These are phyloP conservation scores for Tetragnatha versicolor DNA, from an alignment of 1,140 invertebrate species.

Conservation along the genomic window DNA sequence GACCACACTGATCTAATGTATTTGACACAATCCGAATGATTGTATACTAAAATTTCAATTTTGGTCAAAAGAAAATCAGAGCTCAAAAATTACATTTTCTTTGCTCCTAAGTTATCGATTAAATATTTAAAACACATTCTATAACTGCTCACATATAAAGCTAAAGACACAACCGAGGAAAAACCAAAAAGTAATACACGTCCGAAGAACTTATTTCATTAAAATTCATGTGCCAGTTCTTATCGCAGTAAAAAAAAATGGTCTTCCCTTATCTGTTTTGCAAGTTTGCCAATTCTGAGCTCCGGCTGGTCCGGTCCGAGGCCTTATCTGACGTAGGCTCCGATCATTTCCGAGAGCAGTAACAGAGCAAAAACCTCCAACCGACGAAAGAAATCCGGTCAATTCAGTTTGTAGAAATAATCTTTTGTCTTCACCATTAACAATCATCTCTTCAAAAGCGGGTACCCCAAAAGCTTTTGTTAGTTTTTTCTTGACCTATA, in stretches of 20 bases:
- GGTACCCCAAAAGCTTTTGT: too few species aligned
- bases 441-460: too few species aligned
- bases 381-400: slow-evolving; percentile 22
- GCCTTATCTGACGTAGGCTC: slow-evolving; percentile 28
- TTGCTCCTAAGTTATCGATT: too few species aligned
- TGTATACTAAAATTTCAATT: too few species aligned
- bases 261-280: slow-evolving; percentile 44
- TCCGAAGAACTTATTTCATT: slow-evolving; percentile 41
- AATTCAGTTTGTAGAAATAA: not conserved
- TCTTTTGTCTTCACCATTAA: too few species aligned
- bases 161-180: not conserved
- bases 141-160: too few species aligned
- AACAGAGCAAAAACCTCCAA: not conserved
- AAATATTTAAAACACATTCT: not conserved
- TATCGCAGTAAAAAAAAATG: not conserved
- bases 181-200: not conserved
- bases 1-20: too few species aligned
- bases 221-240: slow-evolving; percentile 38
- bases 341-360: slow-evolving; percentile 32
- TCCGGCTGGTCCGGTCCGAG: not conserved
- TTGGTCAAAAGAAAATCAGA: too few species aligned
- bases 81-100: too few species aligned
- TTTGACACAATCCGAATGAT: too few species aligned
- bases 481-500: too few species aligned
- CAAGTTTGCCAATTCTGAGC: slow-evolving; percentile 39